Conservation (phyloP, 2,888 invertebrate genomes). For the Laspeyria flexula region DNA sequence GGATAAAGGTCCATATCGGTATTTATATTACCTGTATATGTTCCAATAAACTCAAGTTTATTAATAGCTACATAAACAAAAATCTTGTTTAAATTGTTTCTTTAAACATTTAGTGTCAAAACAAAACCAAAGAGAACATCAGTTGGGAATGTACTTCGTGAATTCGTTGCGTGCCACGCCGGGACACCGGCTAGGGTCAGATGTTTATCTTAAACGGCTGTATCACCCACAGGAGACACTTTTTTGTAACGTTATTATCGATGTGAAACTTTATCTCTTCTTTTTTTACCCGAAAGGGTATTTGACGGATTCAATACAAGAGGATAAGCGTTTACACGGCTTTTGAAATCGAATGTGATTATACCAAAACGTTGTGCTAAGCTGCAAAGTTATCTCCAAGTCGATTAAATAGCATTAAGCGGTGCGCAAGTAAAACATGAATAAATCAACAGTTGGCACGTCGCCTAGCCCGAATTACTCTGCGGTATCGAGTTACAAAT, state of each 20-base stretch:
- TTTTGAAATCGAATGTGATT: conserved; percentile 10
- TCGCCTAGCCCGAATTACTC: conserved; percentile 71
- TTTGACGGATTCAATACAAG: conserved; percentile 30
- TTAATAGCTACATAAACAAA: conserved; percentile 34
- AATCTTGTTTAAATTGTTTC: conserved; percentile 38
- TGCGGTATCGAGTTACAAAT: conserved; percentile 71
- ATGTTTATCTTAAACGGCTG: conserved; percentile 85
- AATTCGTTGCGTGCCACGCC: conserved; percentile 77
- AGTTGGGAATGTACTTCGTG: conserved; percentile 76
- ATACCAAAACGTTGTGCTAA: conserved; percentile 15
- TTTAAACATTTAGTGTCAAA: conserved; percentile 56
- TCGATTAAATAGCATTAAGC: conserved; percentile 31
- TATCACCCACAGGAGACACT: conserved; percentile 83
- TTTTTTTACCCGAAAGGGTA: conserved; percentile 55
- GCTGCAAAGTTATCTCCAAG: conserved; percentile 19
- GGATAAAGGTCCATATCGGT: conserved; percentile 7
- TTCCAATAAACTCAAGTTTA: conserved; percentile 23
- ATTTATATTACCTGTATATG: conserved; percentile 8
- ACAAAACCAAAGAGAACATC: conserved; percentile 63
- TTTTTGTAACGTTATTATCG: conserved; percentile 81
- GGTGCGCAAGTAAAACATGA: conserved; percentile 33
- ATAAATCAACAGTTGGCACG: conserved; percentile 67
- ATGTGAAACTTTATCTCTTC: conserved; percentile 68
- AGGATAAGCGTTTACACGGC: conserved; percentile 18
- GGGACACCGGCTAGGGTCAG: conserved; percentile 77